Evolutionary conservation across 2,113 vertebrate species (phyloP).

Genomic region (Sterrhoptilus dennistouni): DNA sequence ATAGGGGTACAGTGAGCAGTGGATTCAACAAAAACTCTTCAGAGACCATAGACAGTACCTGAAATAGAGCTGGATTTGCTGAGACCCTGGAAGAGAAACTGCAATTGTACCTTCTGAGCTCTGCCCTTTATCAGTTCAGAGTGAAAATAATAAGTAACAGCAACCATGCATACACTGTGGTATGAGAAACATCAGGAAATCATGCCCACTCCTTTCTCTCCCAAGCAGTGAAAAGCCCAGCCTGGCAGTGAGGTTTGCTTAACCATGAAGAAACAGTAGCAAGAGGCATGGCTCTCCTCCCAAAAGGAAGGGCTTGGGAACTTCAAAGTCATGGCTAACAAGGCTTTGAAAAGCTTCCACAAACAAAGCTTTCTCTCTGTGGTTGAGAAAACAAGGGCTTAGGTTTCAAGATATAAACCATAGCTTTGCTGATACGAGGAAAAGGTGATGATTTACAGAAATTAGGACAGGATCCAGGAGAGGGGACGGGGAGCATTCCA

Average conservation of each 20-base stretch:
- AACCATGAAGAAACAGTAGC: neutral
- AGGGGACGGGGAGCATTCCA: neutral
- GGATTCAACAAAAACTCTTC: neutral
- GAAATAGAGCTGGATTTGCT: neutral
- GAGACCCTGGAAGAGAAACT: neutral
- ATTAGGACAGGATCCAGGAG: slow-evolving; percentile 27
- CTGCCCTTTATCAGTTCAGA: slow-evolving; percentile 28
- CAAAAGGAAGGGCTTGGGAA: neutral
- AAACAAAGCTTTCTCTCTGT: neutral
- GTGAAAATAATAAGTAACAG: slow-evolving; percentile 45
- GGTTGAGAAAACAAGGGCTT: slow-evolving; percentile 25
- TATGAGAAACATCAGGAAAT: neutral
- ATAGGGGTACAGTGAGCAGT: neutral
- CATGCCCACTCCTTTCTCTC: neutral
- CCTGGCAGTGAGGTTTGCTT: neutral
- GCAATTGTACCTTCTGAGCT: neutral
- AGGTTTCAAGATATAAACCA: slow-evolving; percentile 20
- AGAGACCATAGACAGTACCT: neutral
- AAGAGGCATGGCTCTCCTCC: neutral
- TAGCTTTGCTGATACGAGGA: neutral
- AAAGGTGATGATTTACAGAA: slow-evolving; percentile 70
- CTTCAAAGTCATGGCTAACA: neutral
- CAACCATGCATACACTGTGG: neutral
- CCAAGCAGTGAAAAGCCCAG: neutral
- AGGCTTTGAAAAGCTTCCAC: neutral